Evolutionary conservation across 2,113 vertebrate species (phyloP), one percentile per base, ranked within the genome.

Genomic region (Caranx ignobilis): DNA sequence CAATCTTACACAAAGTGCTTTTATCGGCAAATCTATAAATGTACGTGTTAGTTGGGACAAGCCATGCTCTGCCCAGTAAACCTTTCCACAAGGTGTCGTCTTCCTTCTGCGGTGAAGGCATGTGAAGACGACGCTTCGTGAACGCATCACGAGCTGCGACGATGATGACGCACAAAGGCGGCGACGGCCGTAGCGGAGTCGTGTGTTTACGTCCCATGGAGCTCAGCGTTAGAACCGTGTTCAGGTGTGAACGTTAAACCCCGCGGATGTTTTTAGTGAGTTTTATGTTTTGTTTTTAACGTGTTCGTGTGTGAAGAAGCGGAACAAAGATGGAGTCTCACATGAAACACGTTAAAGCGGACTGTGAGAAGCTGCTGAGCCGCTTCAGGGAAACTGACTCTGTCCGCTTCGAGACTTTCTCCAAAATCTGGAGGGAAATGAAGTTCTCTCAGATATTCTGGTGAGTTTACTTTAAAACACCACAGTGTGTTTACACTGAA

Each of bases 351-450:
- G 50, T 97, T 70, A 92, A 91, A 62, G 13, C 76, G 0, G 98
- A 99, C 70, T 97, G 91, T 2, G 96, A 97, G 88, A 84, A 92
- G 82, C 89, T 99, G 76, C 96, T 99, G 11, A 79, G 89, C 9
- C 95, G 94, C 18, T 99, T 99, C 91, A 96, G 95, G 83, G 45
- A 76, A 50, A 95, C 91, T 0, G 93, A 96, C 1, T 98, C 96
- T 0, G 96, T 98, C 63, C 96, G 97, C 15, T 99, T 96, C 83
- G 95, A 98, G 91, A 84, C 89, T 9, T 99, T 99, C 85, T 85
- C 92, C 1, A 81, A 87, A 18, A 87, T 97, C 34, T 99, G 98
- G 98, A 95, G 91, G 80, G 94, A 95, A 41, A 95, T 95, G 90
- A 95, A 96, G 43, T 98, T 99, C 74, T 93, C 93, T 11, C 89